These are phyloP conservation scores for Amphiprion clarkii DNA, from an alignment of 2,797 vertebrate species.

Conservation along the genomic window DNA sequence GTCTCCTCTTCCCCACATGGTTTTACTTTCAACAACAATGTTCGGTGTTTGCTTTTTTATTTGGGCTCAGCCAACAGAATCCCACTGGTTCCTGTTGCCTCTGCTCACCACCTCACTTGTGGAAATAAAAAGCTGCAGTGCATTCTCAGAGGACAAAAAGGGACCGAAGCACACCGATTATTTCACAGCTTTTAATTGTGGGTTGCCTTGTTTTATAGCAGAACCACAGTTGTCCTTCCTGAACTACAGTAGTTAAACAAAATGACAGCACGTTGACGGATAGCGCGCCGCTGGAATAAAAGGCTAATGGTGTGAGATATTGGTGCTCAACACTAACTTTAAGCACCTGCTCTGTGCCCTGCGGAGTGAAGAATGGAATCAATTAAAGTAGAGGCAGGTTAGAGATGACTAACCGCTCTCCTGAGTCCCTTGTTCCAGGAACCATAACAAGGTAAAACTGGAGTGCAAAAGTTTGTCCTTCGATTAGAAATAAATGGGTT, in stretches of 20 bases:
- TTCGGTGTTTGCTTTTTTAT: slow-evolving; percentile 36
- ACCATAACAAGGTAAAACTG: slow-evolving; percentile 36
- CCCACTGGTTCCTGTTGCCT: slow-evolving; percentile 9
- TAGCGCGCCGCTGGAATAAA: slow-evolving; percentile 56
- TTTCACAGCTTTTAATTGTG: too few species aligned
- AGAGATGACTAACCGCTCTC: slow-evolving; percentile 61
- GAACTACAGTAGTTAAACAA: slow-evolving; percentile 59
- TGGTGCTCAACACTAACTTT: slow-evolving; percentile 63
- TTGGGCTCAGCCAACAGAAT: slow-evolving; percentile 19
- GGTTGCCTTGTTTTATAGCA: slow-evolving; percentile 43
- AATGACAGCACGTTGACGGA: slow-evolving; percentile 64
- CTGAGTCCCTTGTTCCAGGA: slow-evolving; percentile 57
- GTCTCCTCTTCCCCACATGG: not conserved
- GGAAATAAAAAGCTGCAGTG: slow-evolving; percentile 37
- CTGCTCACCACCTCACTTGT: slow-evolving; percentile 1
- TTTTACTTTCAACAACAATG: slow-evolving; percentile 32
- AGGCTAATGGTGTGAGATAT: slow-evolving; percentile 76
- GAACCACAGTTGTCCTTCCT: slow-evolving; percentile 40
- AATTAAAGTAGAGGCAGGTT: slow-evolving; percentile 70
- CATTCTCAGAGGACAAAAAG: too few species aligned
- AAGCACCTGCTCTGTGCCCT: slow-evolving; percentile 55
- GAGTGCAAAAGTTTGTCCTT: slow-evolving; percentile 19
- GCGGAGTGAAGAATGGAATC: slow-evolving; percentile 67
- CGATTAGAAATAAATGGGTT: slow-evolving; percentile 21
- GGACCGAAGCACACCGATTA: too few species aligned